A percentile compares a stretch with the other conserved stretches of the same genome.
phyloP scores from a whole-genome alignment of 2,113 vertebrate species.

The Melierax canorus region DNA sequence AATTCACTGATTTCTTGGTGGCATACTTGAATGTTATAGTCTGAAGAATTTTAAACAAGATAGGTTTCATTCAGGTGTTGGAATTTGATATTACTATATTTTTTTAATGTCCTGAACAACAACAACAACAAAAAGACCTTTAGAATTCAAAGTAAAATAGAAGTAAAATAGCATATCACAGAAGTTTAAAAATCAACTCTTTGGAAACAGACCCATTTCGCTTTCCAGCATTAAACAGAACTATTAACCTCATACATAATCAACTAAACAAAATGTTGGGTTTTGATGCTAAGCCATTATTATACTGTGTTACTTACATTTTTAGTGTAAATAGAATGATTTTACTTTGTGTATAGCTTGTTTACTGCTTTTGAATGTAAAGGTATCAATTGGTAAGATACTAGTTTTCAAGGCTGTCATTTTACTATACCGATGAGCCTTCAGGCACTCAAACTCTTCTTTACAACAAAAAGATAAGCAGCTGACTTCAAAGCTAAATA shows the following conservation, averaged over 20 bases:
- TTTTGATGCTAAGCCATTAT: background rate
- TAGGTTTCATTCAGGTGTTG: background rate
- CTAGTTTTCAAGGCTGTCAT: background rate
- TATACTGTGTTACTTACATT: background rate
- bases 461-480: background rate
- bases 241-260: background rate
- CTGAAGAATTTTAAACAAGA: background rate
- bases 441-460: background rate
- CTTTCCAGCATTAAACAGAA: background rate
- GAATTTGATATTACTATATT: background rate
- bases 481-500: background rate
- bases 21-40: background rate
- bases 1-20: background rate
- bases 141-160: background rate
- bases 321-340: background rate
- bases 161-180: background rate
- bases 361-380: background rate
- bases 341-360: background rate
- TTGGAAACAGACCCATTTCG: background rate
- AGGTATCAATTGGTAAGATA: background rate
- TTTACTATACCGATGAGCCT: background rate
- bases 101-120: background rate
- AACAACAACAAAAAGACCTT: background rate
- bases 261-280: background rate
- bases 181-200: background rate